These are phyloP conservation scores for Dicaeum eximium DNA, from an alignment of 2,113 vertebrate genomes.

Conservation along the genomic window DNA sequence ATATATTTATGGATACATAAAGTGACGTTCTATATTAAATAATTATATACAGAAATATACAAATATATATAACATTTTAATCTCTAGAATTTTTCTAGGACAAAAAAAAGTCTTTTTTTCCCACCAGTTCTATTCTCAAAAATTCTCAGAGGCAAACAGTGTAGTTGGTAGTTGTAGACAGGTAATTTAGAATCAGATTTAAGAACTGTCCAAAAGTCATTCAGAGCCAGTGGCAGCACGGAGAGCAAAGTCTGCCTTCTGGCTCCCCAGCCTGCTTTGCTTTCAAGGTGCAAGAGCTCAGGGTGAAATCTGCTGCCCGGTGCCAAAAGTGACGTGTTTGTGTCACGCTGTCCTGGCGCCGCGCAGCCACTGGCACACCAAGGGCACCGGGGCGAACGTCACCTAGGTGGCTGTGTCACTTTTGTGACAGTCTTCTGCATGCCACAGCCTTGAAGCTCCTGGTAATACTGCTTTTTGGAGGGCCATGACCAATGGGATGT, in stretches of 20 bases:
- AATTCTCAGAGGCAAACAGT: neutral
- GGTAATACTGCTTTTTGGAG: neutral
- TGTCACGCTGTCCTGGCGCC: neutral
- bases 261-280: neutral
- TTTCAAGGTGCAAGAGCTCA: neutral
- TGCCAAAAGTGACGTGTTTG: neutral
- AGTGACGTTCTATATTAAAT: neutral
- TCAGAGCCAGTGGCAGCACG: neutral
- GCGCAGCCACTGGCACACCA: neutral
- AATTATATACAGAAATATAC: neutral
- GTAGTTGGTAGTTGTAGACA: neutral
- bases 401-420: neutral
- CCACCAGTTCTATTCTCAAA: neutral
- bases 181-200: neutral
- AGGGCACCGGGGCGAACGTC: neutral
- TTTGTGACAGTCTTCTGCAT: neutral
- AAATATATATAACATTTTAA: neutral
- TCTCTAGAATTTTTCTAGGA: neutral
- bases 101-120: neutral
- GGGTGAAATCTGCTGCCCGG: neutral
- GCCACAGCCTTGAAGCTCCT: neutral
- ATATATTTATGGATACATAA: neutral
- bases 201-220: neutral
- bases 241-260: neutral
- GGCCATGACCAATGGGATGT: neutral